Percentiles rank a stretch among this genome's conserved stretches.
phyloP scores from a whole-genome alignment of 2,888 invertebrate species.

The Pyrgus malvae region DNA sequence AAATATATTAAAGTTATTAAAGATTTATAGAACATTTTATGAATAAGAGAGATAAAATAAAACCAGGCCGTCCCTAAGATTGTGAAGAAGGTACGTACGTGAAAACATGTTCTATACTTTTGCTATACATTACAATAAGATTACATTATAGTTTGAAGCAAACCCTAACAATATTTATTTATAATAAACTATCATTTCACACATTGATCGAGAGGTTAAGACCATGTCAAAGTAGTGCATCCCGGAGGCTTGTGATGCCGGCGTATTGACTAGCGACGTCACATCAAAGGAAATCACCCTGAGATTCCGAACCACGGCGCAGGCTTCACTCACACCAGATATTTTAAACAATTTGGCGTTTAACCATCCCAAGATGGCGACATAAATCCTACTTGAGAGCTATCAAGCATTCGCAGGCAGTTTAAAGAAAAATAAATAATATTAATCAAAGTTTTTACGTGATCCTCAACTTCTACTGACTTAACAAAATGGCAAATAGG shows the following conservation, averaged over 20 bases:
- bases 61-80: constrained; percentile 1
- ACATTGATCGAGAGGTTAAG: not conserved
- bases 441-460: too few species aligned
- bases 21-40: too few species aligned
- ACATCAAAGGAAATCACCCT: constrained; percentile 52
- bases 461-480: too few species aligned
- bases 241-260: constrained; percentile 61
- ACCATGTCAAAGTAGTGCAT: not conserved
- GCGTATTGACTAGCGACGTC: constrained; percentile 76
- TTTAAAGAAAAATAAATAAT: too few species aligned
- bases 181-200: constrained; percentile 16
- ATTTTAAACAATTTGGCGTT: too few species aligned
- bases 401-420: not conserved
- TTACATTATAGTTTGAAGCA: constrained; percentile 1
- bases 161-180: not conserved
- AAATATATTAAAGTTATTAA: too few species aligned
- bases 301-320: constrained; percentile 57
- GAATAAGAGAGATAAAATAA: not conserved
- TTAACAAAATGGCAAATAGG: too few species aligned
- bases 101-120: constrained; percentile 6
- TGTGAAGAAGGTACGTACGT: constrained; percentile 10
- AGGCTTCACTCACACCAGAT: not conserved
- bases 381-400: not conserved
- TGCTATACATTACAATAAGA: not conserved
- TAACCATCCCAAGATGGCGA: not conserved